Conservation (phyloP, 2,113 vertebrate genomes). For the Leptodactylus fuscus region DNA sequence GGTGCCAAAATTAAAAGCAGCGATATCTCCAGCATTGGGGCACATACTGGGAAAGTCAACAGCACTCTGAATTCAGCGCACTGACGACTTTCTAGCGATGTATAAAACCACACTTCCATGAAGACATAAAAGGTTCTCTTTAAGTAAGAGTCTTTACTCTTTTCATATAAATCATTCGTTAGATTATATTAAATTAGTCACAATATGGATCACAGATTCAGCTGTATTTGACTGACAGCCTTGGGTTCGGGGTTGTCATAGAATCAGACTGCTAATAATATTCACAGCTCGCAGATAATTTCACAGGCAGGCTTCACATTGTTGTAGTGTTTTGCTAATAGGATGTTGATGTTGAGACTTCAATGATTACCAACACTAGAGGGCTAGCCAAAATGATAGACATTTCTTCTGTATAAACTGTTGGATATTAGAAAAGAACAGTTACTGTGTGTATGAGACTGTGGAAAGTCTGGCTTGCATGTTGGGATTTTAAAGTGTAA, state of each 20-base stretch:
- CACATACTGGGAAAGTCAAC: too few species aligned
- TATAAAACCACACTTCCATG: too few species aligned
- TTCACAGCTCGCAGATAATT: neutral
- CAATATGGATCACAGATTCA: neutral
- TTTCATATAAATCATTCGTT: neutral
- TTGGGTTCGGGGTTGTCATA: neutral
- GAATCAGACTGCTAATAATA: neutral
- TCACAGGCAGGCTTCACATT: neutral
- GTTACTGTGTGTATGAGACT: neutral
- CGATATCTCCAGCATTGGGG: too few species aligned
- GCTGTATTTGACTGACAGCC: neutral
- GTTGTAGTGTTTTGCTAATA: neutral
- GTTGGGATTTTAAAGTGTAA: too few species aligned
- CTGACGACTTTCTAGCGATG: too few species aligned
- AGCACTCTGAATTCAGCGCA: too few species aligned
- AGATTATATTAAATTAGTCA: neutral
- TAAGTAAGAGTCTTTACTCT: neutral
- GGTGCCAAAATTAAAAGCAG: too few species aligned
- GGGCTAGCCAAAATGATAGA: neutral
- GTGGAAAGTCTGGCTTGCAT: neutral
- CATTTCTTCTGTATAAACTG: neutral
- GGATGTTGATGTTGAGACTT: neutral
- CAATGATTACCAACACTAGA: neutral
- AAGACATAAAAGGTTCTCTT: too few species aligned
- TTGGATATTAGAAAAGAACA: neutral